Base-by-base conservation (phyloP, 2,113 vertebrate species). In the Heliornis fulica region DNA sequence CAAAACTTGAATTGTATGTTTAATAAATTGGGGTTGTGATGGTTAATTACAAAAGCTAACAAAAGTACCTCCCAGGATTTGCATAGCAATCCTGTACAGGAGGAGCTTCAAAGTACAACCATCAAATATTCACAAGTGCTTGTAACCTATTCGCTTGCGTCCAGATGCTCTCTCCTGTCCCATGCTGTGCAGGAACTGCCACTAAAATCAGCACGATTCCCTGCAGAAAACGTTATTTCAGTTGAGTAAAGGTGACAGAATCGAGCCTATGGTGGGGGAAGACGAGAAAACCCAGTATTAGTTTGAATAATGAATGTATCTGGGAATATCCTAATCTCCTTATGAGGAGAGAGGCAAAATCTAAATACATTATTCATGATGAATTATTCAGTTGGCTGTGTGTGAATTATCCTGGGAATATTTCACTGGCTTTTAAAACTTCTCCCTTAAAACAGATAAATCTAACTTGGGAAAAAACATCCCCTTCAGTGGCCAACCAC, bases 321-420 rank as follows among this genome's bases (percentile, higher is more conserved):
- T 94, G 89, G 94, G 93, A 90, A 92, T 93, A 95, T 93, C 94
- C 92, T 96, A 93, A 97, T 96, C 94, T 96, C 76, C 80, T 94
- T 94, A 96, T 81, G 91, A 96, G 94, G 83, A 92, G 77, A 89
- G 80, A 96, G 51, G 86, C 76, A 93, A 92, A 95, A 94, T 92
- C 80, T 84, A 91, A 95, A 96, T 97, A 70, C 75, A 89, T 95
- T 95, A 94, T 96, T 91, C 85, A 91, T 89, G 26, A 93, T 95
- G 83, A 95, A 96, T 96, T 97, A 95, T 95, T 97, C 93, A 96
- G 80, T 96, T 94, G 92, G 85, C 87, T 97, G 91, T 92, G 78
- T 95, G 72, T 92, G 88, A 89, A 96, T 89, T 97, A 93, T 82
- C 94, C 78, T 72, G 95, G 89, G 86, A 96, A 95, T 97, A 91